These are phyloP conservation scores for Drosophila sp. DNA, from an alignment of 1,140 invertebrate species.

Conservation along the genomic window DNA sequence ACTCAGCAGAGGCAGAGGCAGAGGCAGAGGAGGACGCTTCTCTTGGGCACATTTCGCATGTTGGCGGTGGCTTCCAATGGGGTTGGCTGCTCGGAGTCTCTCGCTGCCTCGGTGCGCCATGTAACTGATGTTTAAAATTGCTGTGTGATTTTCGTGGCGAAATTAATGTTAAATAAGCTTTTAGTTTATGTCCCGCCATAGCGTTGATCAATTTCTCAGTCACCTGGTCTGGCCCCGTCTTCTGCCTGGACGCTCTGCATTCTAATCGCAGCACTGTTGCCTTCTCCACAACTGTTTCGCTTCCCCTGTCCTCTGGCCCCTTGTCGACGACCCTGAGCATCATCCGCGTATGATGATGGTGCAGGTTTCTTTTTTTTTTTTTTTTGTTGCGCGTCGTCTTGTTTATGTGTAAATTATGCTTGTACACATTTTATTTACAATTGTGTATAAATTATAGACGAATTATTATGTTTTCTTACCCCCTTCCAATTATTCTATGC, in stretches of 20 bases:
- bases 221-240: conserved; percentile 63
- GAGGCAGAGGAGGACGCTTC: conserved; percentile 1
- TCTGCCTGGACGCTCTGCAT: conserved; percentile 42
- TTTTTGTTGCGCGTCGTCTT: conserved; percentile 54
- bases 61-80: conserved; percentile 68
- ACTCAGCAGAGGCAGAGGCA: too few species aligned
- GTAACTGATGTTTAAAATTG: conserved; percentile 82
- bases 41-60: conserved; percentile 61
- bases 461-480: conserved; percentile 74
- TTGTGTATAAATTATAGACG: conserved; percentile 82
- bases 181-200: conserved; percentile 82
- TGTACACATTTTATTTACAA: conserved; percentile 81
- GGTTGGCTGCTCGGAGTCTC: conserved; percentile 10
- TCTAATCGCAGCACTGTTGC: conserved; percentile 33
- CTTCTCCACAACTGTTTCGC: conserved; percentile 17
- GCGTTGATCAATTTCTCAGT: conserved; percentile 82
- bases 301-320: not conserved
- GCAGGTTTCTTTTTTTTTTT: conserved; percentile 42
- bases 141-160: conserved; percentile 83
- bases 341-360: conserved; percentile 57
- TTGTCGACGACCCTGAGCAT: not conserved
- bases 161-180: conserved; percentile 84
- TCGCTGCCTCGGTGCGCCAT: conserved; percentile 27
- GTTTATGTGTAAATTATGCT: conserved; percentile 83
- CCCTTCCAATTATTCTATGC: conserved; percentile 4